Evolutionary conservation across 1,140 invertebrate species (phyloP).

Genomic region (Diorhabda carinulata): DNA sequence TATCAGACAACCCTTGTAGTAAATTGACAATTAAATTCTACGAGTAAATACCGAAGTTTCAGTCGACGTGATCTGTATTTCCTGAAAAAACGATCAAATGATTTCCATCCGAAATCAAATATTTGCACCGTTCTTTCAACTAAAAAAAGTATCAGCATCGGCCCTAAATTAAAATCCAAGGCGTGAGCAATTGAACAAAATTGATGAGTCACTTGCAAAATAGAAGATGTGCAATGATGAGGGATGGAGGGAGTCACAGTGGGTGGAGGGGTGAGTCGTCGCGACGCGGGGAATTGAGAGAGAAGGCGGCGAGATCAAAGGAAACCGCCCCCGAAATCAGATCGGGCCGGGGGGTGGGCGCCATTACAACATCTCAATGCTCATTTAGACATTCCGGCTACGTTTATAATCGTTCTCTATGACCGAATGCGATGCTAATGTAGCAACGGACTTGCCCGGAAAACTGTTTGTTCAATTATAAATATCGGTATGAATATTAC

Average conservation of each 20-base stretch:
- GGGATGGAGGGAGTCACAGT: too few species aligned
- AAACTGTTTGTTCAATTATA: too few species aligned
- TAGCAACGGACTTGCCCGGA: not conserved
- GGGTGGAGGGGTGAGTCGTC: constrained; percentile 12
- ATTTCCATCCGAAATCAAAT: not conserved
- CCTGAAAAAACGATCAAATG: not conserved
- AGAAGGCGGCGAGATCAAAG: constrained; percentile 48
- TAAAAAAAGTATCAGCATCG: not conserved
- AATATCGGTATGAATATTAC: too few species aligned
- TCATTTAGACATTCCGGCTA: constrained; percentile 46
- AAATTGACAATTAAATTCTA: too few species aligned
- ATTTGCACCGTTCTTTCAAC: not conserved
- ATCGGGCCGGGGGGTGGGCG: constrained; percentile 44
- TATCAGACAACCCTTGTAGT: too few species aligned
- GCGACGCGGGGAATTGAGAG: constrained; percentile 24
- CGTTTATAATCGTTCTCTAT: constrained; percentile 22
- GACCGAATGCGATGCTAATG: not conserved
- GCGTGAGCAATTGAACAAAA: constrained; percentile 38
- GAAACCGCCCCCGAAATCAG: constrained; percentile 48
- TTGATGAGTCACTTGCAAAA: constrained; percentile 48
- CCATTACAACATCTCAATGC: constrained; percentile 49
- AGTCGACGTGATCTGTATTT: not conserved
- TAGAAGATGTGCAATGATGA: constrained; percentile 36
- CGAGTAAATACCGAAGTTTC: too few species aligned
- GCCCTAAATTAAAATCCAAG: constrained; percentile 21